Evolutionary conservation across 2,797 vertebrate species (phyloP).

Genomic region (Paramormyrops hopkinsi): DNA sequence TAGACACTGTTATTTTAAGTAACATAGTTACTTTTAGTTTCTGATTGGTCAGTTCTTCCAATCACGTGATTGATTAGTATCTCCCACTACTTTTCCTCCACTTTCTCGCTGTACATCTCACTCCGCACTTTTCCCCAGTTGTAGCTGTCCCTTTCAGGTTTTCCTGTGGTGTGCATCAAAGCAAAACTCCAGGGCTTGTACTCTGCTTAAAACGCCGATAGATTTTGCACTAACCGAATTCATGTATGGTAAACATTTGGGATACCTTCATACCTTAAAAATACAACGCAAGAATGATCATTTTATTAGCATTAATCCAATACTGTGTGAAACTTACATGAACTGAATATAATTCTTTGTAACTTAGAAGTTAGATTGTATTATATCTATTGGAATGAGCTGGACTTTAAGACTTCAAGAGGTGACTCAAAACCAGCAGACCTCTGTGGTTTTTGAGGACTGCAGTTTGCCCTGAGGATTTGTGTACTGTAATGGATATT

Average conservation of each 20-base stretch:
- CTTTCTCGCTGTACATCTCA: neutral
- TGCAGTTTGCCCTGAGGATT: neutral
- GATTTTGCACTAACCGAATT: neutral
- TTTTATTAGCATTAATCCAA: constrained; percentile 3
- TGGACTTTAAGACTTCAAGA: neutral
- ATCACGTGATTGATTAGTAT: neutral
- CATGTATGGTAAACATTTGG: neutral
- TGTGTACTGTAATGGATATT: neutral
- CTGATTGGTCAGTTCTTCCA: neutral
- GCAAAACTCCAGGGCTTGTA: neutral
- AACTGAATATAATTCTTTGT: neutral
- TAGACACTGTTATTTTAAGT: constrained; percentile 15
- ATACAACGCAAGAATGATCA: neutral
- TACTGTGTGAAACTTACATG: neutral
- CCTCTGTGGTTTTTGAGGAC: neutral
- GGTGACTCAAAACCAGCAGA: neutral
- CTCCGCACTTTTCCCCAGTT: neutral
- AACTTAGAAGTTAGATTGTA: neutral
- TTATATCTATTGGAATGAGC: neutral
- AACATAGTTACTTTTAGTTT: neutral
- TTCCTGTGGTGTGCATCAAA: neutral
- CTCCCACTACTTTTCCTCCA: neutral
- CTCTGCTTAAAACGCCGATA: neutral
- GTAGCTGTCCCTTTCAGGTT: neutral
- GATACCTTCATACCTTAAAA: constrained; percentile 4